phyloP scores from a whole-genome alignment of 92 coral and sea anemone species.

The Scolanthus callimorphus region DNA sequence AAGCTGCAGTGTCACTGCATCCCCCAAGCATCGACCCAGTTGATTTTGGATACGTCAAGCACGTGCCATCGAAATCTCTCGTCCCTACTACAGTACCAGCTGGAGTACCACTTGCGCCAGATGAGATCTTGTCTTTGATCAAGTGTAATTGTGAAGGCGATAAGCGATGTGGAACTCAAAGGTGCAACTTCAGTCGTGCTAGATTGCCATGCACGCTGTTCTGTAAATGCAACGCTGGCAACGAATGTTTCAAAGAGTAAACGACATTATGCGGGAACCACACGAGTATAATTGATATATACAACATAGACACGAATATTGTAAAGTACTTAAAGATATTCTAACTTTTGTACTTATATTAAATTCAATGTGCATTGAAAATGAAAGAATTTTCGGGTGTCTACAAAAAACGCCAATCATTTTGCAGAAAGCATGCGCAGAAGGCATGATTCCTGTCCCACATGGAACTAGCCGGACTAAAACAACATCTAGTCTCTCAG shows the following conservation, averaged over 20 bases:
- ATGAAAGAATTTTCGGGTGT: too few relatives aligned
- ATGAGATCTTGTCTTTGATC: slow-evolving; percentile 34
- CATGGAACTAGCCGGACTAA: too few relatives aligned
- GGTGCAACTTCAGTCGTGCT: slow-evolving; percentile 39
- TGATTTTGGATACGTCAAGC: slow-evolving; percentile 38
- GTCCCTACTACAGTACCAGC: slow-evolving; percentile 43
- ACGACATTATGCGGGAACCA: background rate
- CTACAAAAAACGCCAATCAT: too few relatives aligned
- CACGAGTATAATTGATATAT: background rate
- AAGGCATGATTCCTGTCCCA: too few relatives aligned
- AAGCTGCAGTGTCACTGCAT: slow-evolving; percentile 44
- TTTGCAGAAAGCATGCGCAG: too few relatives aligned
- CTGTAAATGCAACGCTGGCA: slow-evolving; percentile 41
- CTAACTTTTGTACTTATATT: too few relatives aligned
- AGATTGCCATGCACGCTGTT: slow-evolving; percentile 46
- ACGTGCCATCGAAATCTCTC: slow-evolving; percentile 41
- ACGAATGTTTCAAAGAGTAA: slow-evolving; percentile 42
- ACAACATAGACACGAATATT: too few relatives aligned
- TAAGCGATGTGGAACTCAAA: slow-evolving; percentile 24
- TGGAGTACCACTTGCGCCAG: slow-evolving; percentile 44
- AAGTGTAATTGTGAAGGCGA: slow-evolving; percentile 42
- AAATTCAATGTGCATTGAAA: too few relatives aligned
- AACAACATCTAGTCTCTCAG: too few relatives aligned
- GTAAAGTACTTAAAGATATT: too few relatives aligned
- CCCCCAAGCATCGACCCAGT: slow-evolving; percentile 55